Percentiles rank a stretch among this genome's conserved stretches.
Conservation (phyloP, 2,113 vertebrate genomes). For the Daphoenositta chrysoptera region DNA sequence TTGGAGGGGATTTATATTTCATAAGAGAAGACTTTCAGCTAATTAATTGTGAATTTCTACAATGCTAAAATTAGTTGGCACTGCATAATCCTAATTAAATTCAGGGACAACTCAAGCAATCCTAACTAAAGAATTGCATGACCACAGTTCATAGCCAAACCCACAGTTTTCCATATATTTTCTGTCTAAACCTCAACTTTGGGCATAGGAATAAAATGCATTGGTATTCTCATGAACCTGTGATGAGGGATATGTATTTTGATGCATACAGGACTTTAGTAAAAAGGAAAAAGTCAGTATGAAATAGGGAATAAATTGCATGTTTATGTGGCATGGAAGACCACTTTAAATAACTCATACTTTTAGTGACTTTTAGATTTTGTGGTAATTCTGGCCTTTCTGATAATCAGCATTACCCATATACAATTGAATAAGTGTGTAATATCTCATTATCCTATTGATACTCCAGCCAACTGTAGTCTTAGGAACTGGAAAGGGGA, state of each 20-base stretch:
- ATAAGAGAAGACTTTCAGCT: not conserved
- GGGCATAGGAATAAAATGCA: not conserved
- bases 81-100: not conserved
- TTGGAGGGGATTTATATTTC: not conserved
- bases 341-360: not conserved
- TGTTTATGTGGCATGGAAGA: not conserved
- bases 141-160: not conserved
- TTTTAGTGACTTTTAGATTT: not conserved
- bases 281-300: not conserved
- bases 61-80: not conserved
- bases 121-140: not conserved
- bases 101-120: not conserved
- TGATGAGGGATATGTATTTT: not conserved
- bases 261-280: not conserved
- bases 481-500: not conserved
- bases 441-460: not conserved
- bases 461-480: not conserved
- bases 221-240: not conserved
- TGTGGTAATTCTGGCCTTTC: not conserved
- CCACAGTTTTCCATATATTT: not conserved
- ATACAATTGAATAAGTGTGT: not conserved
- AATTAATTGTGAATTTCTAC: slow-evolving; percentile 12
- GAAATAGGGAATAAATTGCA: not conserved
- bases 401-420: not conserved
- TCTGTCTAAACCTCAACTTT: not conserved